Evolutionary conservation across 1,140 invertebrate species (phyloP), one percentile per base, ranked within the genome.

Genomic region (Ridgeia piscesae): DNA sequence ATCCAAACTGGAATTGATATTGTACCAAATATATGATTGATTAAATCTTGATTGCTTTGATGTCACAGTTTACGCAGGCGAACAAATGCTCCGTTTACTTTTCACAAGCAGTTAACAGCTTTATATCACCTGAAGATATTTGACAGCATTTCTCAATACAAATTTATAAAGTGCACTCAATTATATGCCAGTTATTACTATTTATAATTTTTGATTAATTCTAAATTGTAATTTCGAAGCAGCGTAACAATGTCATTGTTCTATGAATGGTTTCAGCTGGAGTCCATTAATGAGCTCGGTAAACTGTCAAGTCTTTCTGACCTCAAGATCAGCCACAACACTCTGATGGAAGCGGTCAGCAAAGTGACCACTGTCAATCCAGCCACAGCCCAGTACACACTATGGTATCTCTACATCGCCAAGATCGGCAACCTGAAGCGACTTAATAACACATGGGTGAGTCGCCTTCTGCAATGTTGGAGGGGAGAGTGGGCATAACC

Each of bases 251-350:
- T 4, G 17, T 77, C 14, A 77, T 77, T 89, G 33, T 91, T 92
- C 89, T 93, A 50, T 89, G 93, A 92, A 92, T 93, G 21, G 92
- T 97, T 97, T 58, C 95, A 98, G 97, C 98, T 98, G 98, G 95
- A 96, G 93, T 97, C 97, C 17, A 96, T 99, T 33, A 97, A 97
- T 94, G 98, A 99, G 96, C 95, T 99, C 93, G 97, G 98, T 94
- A 98, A 98, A 95, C 95, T 99, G 35, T 95, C 96, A 34, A 96
- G 96, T 88, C 96, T 99, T 34, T 97, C 97, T 93, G 97, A 97
- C 92, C 95, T 99, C 8, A 97, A 97, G 94, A 97, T 98, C 93
- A 96, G 97, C 35, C 97, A 97, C 94, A 98, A 98, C 96, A 98
- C 98, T 1, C 94, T 77, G 17, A 0, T 21, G 2, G 17, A 9